Percentiles rank a stretch among this genome's conserved stretches.
These are phyloP conservation scores for Sesamia nonagrioides DNA, from an alignment of 1,140 invertebrate genomes.

Conservation along the genomic window DNA sequence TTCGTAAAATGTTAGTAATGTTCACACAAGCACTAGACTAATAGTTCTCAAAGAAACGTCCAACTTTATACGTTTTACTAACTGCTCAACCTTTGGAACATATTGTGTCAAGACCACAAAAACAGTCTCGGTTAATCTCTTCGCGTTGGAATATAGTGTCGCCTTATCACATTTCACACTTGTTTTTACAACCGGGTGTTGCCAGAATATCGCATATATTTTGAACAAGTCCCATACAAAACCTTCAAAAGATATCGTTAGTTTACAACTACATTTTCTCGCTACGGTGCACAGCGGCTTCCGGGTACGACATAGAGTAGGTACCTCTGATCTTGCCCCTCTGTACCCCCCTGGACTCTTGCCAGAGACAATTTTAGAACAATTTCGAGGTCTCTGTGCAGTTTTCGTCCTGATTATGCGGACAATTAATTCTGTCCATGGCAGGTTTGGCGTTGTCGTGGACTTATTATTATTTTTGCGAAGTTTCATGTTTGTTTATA, in stretches of 20 bases:
- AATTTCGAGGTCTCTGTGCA: slow-evolving; percentile 62
- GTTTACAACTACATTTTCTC: slow-evolving; percentile 27
- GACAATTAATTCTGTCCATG: slow-evolving; percentile 41
- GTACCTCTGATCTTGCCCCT: slow-evolving; percentile 55
- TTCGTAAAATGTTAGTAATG: slow-evolving; percentile 33
- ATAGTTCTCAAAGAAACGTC: neutral
- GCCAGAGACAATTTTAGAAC: slow-evolving; percentile 67
- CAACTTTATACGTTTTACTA: neutral
- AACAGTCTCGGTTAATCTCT: slow-evolving; percentile 30
- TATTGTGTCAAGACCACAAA: slow-evolving; percentile 28
- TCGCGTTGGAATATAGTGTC: slow-evolving; percentile 6
- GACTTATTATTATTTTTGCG: slow-evolving; percentile 26
- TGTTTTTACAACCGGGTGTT: slow-evolving; percentile 15
- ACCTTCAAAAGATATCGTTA: slow-evolving; percentile 12
- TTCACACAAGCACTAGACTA: neutral
- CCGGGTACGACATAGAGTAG: slow-evolving; percentile 44
- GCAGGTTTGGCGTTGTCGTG: neutral
- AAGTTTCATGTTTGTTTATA: slow-evolving; percentile 37
- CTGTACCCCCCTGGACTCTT: slow-evolving; percentile 54
- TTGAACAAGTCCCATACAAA: slow-evolving; percentile 2
- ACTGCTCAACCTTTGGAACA: slow-evolving; percentile 20
- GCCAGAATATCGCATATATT: neutral
- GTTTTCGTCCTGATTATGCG: slow-evolving; percentile 48
- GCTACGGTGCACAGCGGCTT: slow-evolving; percentile 19
- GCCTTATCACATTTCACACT: too few species aligned